Evolutionary conservation across 2,888 invertebrate species (phyloP).

Genomic region (Anoplius nigerrimus): DNA sequence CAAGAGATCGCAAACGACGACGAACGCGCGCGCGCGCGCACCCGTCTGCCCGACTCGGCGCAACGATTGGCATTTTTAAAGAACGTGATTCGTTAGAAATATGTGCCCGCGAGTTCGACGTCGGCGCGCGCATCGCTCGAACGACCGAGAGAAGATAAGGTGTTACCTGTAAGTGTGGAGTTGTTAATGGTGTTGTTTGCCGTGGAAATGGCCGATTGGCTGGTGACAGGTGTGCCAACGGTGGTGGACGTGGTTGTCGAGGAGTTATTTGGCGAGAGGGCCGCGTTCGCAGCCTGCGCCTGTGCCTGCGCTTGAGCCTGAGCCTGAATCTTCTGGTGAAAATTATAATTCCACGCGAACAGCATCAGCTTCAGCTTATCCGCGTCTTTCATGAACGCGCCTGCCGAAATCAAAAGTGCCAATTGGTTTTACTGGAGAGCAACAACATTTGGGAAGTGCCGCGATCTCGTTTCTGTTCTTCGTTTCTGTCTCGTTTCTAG

Average conservation of each 20-base stretch:
- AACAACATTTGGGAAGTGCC: too few species aligned
- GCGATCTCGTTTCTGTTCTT: too few species aligned
- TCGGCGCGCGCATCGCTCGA: background rate
- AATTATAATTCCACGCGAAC: constrained; percentile 92
- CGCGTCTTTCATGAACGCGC: constrained; percentile 85
- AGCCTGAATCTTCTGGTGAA: constrained; percentile 77
- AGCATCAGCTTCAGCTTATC: constrained; percentile 93
- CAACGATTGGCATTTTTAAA: too few species aligned
- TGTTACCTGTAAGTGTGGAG: constrained; percentile 74
- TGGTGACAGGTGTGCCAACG: constrained; percentile 71
- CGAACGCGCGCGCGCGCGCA: too few species aligned
- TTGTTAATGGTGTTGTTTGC: constrained; percentile 74
- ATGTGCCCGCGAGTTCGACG: background rate
- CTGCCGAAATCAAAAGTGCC: constrained; percentile 72
- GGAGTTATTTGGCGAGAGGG: constrained; percentile 71
- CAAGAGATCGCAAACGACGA: too few species aligned
- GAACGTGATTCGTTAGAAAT: too few species aligned
- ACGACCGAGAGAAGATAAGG: constrained; percentile 55
- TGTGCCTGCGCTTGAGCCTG: constrained; percentile 70
- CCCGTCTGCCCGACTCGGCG: too few species aligned
- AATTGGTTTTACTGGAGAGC: constrained; percentile 56
- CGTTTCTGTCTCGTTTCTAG: too few species aligned
- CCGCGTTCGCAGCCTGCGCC: constrained; percentile 70
- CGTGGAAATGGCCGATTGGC: constrained; percentile 73
- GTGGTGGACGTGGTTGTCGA: constrained; percentile 71